Conservation (phyloP, 2,888 invertebrate genomes). For the Caenorhabditis becei region DNA sequence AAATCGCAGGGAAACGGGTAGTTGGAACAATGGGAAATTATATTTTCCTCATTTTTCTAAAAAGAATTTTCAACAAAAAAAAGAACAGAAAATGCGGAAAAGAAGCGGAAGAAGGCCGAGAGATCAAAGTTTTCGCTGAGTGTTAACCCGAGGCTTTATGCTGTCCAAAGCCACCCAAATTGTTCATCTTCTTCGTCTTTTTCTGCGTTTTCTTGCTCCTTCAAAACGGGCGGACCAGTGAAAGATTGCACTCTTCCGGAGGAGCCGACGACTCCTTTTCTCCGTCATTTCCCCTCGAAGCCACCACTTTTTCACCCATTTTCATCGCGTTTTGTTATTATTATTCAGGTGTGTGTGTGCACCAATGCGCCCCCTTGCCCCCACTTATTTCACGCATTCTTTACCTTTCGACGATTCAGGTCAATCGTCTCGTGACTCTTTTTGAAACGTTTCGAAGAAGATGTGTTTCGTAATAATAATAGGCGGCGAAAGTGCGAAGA, state of each 20-base stretch:
- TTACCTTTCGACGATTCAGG: conserved; percentile 9
- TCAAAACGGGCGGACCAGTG: conserved; percentile 32
- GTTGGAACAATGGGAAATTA: not conserved
- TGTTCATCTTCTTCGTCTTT: conserved; percentile 16
- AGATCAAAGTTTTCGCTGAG: conserved; percentile 24
- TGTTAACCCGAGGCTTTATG: conserved; percentile 33
- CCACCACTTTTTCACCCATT: not conserved
- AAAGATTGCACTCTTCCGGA: conserved; percentile 55
- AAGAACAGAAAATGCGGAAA: conserved; percentile 3
- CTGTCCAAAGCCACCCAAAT: conserved; percentile 22
- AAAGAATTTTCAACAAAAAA: conserved; percentile 1
- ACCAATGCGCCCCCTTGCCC: conserved; percentile 3
- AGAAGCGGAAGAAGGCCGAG: conserved; percentile 1
- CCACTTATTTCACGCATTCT: conserved; percentile 46
- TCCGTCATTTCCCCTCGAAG: conserved; percentile 25
- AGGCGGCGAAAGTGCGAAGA: not conserved
- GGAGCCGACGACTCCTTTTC: conserved; percentile 20
- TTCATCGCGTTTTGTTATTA: conserved; percentile 29
- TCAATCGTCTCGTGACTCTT: not conserved
- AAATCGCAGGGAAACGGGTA: not conserved
- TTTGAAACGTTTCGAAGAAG: conserved; percentile 1
- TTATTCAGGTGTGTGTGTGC: conserved; percentile 42
- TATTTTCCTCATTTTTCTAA: not conserved
- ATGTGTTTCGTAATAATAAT: not conserved
- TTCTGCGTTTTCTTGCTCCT: conserved; percentile 20